These are phyloP conservation scores for Australoheros facetus DNA, from an alignment of 2,797 vertebrate species.

Conservation along the genomic window DNA sequence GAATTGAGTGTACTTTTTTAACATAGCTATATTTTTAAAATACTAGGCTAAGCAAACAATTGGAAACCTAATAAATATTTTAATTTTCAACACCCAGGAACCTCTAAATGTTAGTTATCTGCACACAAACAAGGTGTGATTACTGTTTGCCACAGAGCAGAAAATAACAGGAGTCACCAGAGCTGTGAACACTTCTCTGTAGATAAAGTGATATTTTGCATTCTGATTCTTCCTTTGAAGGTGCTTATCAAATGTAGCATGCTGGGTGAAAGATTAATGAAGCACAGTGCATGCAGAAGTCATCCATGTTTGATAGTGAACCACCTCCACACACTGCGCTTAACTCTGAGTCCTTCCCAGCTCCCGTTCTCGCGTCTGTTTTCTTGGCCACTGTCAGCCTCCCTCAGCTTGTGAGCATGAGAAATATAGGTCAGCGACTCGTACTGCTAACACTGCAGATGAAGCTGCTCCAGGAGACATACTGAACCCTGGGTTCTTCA, in stretches of 20 bases:
- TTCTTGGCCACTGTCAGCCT: constrained; percentile 18
- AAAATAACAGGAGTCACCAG: background rate
- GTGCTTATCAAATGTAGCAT: background rate
- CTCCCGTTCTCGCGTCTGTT: background rate
- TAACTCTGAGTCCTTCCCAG: background rate
- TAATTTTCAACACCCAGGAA: no score
- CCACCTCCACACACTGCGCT: background rate
- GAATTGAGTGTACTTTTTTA: no score
- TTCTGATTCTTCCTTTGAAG: background rate
- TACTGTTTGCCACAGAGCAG: background rate
- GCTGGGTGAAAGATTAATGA: background rate
- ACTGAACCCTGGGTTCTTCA: constrained; percentile 19
- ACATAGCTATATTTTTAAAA: no score
- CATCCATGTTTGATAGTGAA: background rate
- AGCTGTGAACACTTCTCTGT: background rate
- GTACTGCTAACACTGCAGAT: constrained; percentile 26
- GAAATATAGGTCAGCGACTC: constrained; percentile 70
- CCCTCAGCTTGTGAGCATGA: constrained; percentile 17
- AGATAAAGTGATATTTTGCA: no score
- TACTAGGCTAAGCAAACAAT: no score
- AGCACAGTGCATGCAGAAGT: background rate
- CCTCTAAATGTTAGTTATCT: background rate
- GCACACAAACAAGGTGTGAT: background rate
- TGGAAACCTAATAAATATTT: no score
- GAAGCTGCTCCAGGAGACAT: constrained; percentile 13